These are phyloP conservation scores for Tor tambroides DNA, from an alignment of 2,113 vertebrate species.

Conservation along the genomic window DNA sequence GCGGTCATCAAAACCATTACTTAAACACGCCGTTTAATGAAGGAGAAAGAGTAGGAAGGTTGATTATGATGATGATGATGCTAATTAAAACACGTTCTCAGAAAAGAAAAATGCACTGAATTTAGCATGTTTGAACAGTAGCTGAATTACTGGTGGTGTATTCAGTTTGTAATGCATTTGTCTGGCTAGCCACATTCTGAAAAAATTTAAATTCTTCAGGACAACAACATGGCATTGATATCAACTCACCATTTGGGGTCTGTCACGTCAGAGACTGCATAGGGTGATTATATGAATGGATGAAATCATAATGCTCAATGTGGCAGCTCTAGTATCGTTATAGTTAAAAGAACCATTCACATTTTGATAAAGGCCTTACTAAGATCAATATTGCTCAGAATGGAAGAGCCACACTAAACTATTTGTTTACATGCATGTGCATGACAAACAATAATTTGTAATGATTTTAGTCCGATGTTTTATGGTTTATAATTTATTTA, in stretches of 20 bases:
- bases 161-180: neutral
- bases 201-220: neutral
- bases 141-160: neutral
- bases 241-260: neutral
- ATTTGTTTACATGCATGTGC: neutral
- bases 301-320: neutral
- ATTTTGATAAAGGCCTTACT: neutral
- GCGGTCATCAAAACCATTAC: slow-evolving; percentile 60
- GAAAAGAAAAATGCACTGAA: slow-evolving; percentile 39
- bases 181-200: neutral
- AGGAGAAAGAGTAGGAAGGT: slow-evolving; percentile 37
- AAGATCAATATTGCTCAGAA: neutral
- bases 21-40: slow-evolving; percentile 58
- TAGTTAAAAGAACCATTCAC: neutral
- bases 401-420: neutral
- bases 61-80: slow-evolving; percentile 57
- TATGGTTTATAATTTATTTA: neutral
- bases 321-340: neutral
- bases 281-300: neutral
- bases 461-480: neutral
- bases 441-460: neutral
- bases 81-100: slow-evolving; percentile 56
- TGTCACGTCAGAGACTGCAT: neutral
- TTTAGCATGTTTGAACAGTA: slow-evolving; percentile 1
- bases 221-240: neutral